Conservation (phyloP, 2,888 invertebrate genomes). For the Cepaea hortensis region DNA sequence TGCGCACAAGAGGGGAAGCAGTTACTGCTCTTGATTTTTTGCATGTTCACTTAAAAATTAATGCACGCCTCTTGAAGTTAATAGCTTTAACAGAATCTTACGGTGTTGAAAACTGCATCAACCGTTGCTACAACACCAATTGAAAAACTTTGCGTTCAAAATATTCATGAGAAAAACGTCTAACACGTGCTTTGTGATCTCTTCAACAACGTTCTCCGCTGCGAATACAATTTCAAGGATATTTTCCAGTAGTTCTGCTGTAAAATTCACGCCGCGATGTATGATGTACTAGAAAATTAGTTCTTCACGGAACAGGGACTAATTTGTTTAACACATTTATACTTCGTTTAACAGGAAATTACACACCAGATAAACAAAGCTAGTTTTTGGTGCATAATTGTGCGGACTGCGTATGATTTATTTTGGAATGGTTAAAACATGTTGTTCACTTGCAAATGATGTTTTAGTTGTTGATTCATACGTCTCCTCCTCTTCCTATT, state of each 20-base stretch:
- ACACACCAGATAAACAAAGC: background rate
- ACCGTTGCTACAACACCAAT: constrained; percentile 43
- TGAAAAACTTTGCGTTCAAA: constrained; percentile 37
- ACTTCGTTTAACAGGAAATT: background rate
- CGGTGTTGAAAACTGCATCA: constrained; percentile 23
- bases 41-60: constrained; percentile 14
- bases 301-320: background rate
- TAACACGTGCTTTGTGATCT: constrained; percentile 8
- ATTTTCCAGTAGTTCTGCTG: constrained; percentile 31
- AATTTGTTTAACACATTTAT: constrained; percentile 14
- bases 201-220: background rate
- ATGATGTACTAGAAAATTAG: background rate
- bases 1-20: background rate
- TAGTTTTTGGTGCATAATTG: no score
- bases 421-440: no score
- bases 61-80: background rate
- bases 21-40: background rate
- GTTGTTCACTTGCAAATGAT: no score
- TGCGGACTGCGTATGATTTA: no score
- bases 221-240: constrained; percentile 34
- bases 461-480: no score
- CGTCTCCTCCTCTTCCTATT: no score
- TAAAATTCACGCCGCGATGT: constrained; percentile 14
- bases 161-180: background rate
- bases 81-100: constrained; percentile 29